A percentile compares a stretch with the other conserved stretches of the same genome.
phyloP scores from a whole-genome alignment of 2,888 invertebrate species.

The Altica lythri region DNA sequence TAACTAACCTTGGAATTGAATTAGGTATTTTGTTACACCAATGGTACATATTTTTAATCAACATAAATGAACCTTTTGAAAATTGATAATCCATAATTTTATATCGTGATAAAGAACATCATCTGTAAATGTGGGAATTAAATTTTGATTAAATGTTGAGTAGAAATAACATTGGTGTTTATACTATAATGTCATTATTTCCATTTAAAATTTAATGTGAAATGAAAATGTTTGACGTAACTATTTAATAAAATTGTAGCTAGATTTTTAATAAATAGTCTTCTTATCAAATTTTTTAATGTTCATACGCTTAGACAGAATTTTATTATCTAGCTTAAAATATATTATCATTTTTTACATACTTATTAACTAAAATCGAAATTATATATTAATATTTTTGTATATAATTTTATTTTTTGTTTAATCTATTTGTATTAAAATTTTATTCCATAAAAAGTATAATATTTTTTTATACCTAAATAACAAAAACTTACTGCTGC shows the following conservation, averaged over 20 bases:
- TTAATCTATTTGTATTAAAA: constrained; percentile 24
- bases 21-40: no score
- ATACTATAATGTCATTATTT: no score
- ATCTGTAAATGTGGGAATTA: no score
- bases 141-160: no score
- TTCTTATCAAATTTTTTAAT: constrained; percentile 13
- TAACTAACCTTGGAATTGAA: no score
- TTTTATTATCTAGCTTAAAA: constrained; percentile 21
- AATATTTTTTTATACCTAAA: constrained; percentile 9
- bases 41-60: no score
- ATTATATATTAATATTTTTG: constrained; percentile 24
- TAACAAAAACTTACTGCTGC: no score
- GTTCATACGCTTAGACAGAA: constrained; percentile 17
- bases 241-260: constrained; percentile 6
- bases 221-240: constrained; percentile 11
- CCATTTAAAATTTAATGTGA: no score
- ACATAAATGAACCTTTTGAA: no score
- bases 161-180: no score
- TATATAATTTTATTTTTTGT: constrained; percentile 22
- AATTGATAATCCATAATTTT: no score
- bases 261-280: constrained; percentile 14
- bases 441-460: constrained; percentile 19
- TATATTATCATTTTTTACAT: constrained; percentile 15
- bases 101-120: no score
- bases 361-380: constrained; percentile 18